Percentiles rank a stretch among this genome's conserved stretches.
Conservation (phyloP, 1,140 invertebrate genomes). For the Doryteuthis pealeii region DNA sequence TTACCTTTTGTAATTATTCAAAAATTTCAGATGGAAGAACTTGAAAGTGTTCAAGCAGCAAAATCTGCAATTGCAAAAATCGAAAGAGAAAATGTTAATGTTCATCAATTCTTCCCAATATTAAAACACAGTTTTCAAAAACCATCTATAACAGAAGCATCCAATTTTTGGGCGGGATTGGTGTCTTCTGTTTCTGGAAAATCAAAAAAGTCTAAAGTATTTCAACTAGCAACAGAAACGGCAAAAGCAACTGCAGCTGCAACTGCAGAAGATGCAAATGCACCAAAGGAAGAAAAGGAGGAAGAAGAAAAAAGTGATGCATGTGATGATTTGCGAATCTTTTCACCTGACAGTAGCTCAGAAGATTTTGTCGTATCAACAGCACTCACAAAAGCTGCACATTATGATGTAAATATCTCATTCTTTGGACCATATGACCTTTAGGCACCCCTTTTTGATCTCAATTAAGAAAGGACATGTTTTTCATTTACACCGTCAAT, state of each 20-base stretch:
- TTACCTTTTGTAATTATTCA: no score
- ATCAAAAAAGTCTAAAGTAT: background rate
- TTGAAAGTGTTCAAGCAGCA: background rate
- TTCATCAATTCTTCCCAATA: constrained; percentile 51
- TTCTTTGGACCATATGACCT: no score
- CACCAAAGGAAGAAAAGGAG: no score
- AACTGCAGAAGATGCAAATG: no score
- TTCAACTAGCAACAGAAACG: no score
- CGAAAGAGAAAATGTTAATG: constrained; percentile 35
- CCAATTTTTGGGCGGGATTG: constrained; percentile 28
- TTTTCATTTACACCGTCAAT: no score
- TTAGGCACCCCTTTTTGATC: no score
- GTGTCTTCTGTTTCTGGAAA: background rate
- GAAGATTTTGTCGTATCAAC: background rate
- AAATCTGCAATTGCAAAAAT: background rate
- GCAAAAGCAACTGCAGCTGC: no score
- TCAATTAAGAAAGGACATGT: no score
- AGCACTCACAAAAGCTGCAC: background rate
- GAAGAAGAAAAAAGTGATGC: no score
- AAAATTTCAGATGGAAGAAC: background rate
- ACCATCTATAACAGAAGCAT: constrained; percentile 15
- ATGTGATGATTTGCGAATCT: no score
- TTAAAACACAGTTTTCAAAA: constrained; percentile 41
- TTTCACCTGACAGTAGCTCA: no score
- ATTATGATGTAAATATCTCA: background rate